A percentile compares a stretch with the other conserved stretches of the same genome.
Evolutionary conservation across 1,140 invertebrate species (phyloP).

Genomic region (Maniola jurtina): DNA sequence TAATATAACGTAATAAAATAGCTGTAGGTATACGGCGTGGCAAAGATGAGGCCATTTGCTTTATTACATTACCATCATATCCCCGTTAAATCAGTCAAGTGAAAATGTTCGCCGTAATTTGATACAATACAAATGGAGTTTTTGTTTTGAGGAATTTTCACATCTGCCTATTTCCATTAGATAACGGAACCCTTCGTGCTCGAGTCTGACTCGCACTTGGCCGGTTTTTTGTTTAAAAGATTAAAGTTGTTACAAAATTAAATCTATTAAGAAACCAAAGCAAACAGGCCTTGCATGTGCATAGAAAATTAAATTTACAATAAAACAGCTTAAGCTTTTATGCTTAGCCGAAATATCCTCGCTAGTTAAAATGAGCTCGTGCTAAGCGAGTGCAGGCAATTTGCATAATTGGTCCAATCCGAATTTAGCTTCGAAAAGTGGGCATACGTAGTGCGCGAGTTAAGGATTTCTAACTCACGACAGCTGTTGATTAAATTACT

Average conservation of each 20-base stretch:
- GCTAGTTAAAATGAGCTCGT: constrained; percentile 30
- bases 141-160: not conserved
- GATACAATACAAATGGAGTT: not conserved
- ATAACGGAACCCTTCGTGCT: not conserved
- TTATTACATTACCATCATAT: constrained; percentile 10
- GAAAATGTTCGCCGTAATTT: constrained; percentile 3
- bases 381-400: constrained; percentile 34
- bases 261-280: not conserved
- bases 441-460: not conserved
- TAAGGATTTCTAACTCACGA: not conserved
- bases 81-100: constrained; percentile 4
- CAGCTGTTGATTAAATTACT: not conserved
- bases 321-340: constrained; percentile 17
- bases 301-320: constrained; percentile 10
- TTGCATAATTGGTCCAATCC: constrained; percentile 32
- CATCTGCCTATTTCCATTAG: not conserved
- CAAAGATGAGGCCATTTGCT: constrained; percentile 2
- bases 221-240: not conserved
- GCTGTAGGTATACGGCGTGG: not conserved
- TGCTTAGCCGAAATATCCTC: constrained; percentile 11
- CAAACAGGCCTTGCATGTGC: not conserved
- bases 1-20: not conserved
- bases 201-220: too few relatives aligned
- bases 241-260: not conserved
- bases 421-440: constrained; percentile 32